These are phyloP conservation scores for Mus spicilegus DNA, from an alignment of 2,113 vertebrate species.

Conservation along the genomic window DNA sequence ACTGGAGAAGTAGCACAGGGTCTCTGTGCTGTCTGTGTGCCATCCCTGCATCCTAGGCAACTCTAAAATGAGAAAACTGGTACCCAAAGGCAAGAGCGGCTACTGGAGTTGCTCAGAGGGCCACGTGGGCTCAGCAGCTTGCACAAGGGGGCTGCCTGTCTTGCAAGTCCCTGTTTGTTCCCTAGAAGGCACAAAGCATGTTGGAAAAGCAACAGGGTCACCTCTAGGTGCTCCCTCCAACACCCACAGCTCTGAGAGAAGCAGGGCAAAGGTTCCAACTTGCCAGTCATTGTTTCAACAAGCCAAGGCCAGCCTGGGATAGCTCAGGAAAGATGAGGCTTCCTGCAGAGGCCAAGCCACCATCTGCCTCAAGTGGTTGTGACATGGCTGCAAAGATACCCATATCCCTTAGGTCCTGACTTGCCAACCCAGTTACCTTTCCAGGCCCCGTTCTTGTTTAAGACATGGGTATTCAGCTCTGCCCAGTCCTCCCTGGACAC, in stretches of 20 bases:
- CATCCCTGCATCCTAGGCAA: neutral
- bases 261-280: neutral
- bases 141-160: neutral
- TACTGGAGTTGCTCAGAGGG: no score
- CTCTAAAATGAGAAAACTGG: neutral
- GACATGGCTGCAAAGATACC: neutral
- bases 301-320: neutral
- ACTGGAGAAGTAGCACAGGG: neutral
- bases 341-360: neutral
- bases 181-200: fast-evolving
- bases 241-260: fast-evolving
- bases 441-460: neutral
- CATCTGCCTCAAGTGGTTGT: neutral
- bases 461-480: neutral
- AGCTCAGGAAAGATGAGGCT: neutral
- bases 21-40: neutral
- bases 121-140: fast-evolving
- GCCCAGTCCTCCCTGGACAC: no score
- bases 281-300: fast-evolving
- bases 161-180: neutral
- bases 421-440: neutral
- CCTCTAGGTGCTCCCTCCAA: neutral
- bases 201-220: neutral
- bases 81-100: neutral
- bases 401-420: neutral